Evolutionary conservation across 2,888 invertebrate genomes (phyloP).

Genomic region (Sceliomorpha sp.): DNA sequence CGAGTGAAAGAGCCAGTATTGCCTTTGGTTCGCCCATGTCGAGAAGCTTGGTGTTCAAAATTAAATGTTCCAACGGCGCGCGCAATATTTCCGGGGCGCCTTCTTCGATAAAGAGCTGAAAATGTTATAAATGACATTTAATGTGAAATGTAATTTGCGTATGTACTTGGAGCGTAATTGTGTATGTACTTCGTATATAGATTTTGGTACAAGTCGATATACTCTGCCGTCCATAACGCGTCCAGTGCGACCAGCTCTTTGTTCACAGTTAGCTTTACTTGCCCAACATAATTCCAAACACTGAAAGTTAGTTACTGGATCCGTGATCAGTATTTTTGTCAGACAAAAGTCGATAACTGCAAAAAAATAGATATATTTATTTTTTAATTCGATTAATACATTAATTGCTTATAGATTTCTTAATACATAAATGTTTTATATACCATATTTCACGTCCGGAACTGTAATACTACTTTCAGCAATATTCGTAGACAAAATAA

Average conservation of each 20-base stretch:
- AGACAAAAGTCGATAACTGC: slow-evolving; percentile 96
- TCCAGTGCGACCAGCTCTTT: slow-evolving; percentile 95
- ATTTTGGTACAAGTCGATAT: slow-evolving; percentile 87
- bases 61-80: slow-evolving; percentile 89
- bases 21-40: slow-evolving; percentile 90
- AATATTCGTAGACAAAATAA: slow-evolving; percentile 94
- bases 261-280: slow-evolving; percentile 92
- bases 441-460: slow-evolving; percentile 91
- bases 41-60: slow-evolving; percentile 90
- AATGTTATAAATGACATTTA: too few relatives aligned
- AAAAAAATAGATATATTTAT: slow-evolving; percentile 59
- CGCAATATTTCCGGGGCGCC: slow-evolving; percentile 88
- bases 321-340: slow-evolving; percentile 90
- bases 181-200: slow-evolving; percentile 86
- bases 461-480: slow-evolving; percentile 96
- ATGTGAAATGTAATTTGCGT: too few relatives aligned
- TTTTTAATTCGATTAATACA: background rate
- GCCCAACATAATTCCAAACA: slow-evolving; percentile 92
- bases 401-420: too few relatives aligned
- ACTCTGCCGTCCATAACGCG: slow-evolving; percentile 92
- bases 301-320: slow-evolving; percentile 89
- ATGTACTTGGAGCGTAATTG: too few relatives aligned
- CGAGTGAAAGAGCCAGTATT: slow-evolving; percentile 90
- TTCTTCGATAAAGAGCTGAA: slow-evolving; percentile 83
- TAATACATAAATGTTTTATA: too few relatives aligned